phyloP scores from a whole-genome alignment of 2,888 invertebrate genomes.

The Eulithis prunata region DNA sequence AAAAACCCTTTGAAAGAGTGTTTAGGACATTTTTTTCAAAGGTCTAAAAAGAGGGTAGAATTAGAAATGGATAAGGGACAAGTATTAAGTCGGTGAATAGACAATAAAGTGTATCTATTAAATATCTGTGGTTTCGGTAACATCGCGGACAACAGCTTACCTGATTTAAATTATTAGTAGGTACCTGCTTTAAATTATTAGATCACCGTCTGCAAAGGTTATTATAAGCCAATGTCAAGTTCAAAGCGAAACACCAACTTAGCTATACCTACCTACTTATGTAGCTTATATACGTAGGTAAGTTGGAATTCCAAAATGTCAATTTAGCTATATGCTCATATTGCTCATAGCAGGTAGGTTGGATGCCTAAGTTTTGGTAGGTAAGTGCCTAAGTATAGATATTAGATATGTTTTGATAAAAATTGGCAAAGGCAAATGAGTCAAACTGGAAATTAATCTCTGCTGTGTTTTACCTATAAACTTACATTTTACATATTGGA shows the following conservation, averaged over 20 bases:
- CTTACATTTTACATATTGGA: no score
- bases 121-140: no score
- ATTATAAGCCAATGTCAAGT: conserved; percentile 16
- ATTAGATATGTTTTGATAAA: neutral
- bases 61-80: no score
- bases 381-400: no score
- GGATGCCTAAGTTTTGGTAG: conserved; percentile 1
- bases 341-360: neutral
- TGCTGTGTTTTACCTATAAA: no score
- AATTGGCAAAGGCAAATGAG: neutral
- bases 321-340: conserved; percentile 6
- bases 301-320: conserved; percentile 13
- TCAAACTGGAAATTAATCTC: neutral
- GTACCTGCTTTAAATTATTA: conserved; percentile 20
- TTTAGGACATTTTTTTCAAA: no score
- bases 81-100: no score
- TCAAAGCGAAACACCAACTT: conserved; percentile 5
- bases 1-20: no score
- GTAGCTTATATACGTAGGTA: neutral
- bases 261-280: neutral
- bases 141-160: neutral
- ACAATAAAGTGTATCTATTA: no score
- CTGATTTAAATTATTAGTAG: conserved; percentile 21
- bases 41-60: no score
- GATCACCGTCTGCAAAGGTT: conserved; percentile 21